Base-by-base conservation (phyloP, 2,797 vertebrate species). In the Carduelis carduelis region DNA sequence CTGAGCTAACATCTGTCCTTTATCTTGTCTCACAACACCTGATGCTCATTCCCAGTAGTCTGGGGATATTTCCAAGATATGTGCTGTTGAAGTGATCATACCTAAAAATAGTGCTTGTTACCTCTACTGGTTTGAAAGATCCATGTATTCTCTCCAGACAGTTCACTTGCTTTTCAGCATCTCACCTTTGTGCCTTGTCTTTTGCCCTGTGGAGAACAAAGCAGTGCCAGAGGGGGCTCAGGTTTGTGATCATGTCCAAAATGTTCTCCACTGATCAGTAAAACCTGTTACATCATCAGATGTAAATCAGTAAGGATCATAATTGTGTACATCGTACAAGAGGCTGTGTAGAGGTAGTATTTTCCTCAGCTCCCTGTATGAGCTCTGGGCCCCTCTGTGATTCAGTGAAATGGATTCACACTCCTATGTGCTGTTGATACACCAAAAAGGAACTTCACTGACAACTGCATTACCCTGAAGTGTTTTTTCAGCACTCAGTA, bases 1-100 rank as follows among this genome's bases (percentile, higher is more conserved):
- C 30, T 79, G 70, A 77, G 57, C 41, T 64, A 80, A 74, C 53
- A 64, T 52, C 59, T 88, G 59, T 65, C 44, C 63, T 91, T 95
- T 76, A 56, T 82, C 63, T 81, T 68, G 12, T 24, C 56, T 87
- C 50, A 68, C 37, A 77, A 34, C 39, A 89, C 22, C 43, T 80
- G 72, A 50, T 88, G 49, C 61, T 86, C 55, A 52, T 90, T 96
- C 77, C 35, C 39, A 55, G 49, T 50, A 68, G 16, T 61, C 47
- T 75, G 50, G 28, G 79, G 60, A 37, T 81, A 47, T 78, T 83
- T 88, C 53, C 50, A 55, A 84, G 90, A 50, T 83, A 79, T 6
- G 39, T 90, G 21, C 55, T 72, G 39, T 68, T 76, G 35, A 87
- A 93, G 27, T 34, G 32, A 75, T 77, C 30, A 39, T 32, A 74